Base-by-base conservation (phyloP, 53 echinoderm and acorn worm species). In the Paracentrotus lividus region DNA sequence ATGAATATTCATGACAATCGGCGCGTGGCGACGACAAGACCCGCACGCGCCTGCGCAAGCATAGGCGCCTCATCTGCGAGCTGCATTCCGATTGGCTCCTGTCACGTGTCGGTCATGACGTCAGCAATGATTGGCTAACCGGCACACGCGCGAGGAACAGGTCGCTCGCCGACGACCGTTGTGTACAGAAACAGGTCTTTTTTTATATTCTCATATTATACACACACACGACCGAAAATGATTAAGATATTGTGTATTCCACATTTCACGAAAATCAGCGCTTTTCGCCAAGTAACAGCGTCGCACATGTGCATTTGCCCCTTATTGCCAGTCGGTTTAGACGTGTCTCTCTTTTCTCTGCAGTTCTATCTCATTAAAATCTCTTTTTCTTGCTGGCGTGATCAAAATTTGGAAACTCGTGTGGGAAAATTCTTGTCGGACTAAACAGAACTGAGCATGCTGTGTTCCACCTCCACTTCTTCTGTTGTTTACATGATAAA, bases 181-280 rank as follows among this genome's bases (percentile, higher is more conserved):
- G 47, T 81, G 47, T 81, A 34, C 26, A n/a, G 47, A 81, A 45
- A 45, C 81, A 47, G 81, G 81, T 81, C 26, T 21, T 66, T 40
- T 64, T 72, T 36, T 72, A 47, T 26, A 81, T 47, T 45, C 81
- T 20, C 47, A 45, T 81, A 81, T 47, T n/a, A 47, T 47, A 81
- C 81, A 45, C 13, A 81, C 81, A 81, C 44, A 81, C 81, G 81
- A 81, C 44, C 44, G 47, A 81, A 81, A 81, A 81, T 81, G 81
- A 81, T 81, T 45, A 81, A 81, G 81, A 81, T 81, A 81, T 81
- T 81, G 81, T 81, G 81, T 49, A 81, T 81, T 81, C 81, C 81
- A 2, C 81, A 81, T 81, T 81, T 81, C 81, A 45, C 45, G 47
- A 81, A 81, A 81, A 81, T 81, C 81, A 81, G n/a, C 47, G 44